Evolutionary conservation across 2,113 vertebrate genomes (phyloP).

Genomic region (Mixornis gularis): DNA sequence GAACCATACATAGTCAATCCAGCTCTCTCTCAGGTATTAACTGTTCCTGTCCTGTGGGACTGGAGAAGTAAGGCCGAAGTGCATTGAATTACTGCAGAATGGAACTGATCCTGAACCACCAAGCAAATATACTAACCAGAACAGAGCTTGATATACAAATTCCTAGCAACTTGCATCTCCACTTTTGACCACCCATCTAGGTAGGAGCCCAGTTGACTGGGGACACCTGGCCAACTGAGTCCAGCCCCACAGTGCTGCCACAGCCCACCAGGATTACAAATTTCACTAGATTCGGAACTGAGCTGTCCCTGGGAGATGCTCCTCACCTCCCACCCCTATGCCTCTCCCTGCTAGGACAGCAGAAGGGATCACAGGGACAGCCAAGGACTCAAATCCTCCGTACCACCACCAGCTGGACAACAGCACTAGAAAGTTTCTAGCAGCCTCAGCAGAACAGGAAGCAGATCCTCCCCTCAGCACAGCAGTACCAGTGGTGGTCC

Average conservation of each 20-base stretch:
- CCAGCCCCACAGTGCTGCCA: not conserved
- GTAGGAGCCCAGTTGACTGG: not conserved
- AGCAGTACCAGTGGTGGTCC: not conserved
- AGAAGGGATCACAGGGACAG: not conserved
- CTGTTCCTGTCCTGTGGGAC: not conserved
- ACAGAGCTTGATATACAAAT: not conserved
- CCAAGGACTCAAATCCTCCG: not conserved
- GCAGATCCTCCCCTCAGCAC: not conserved
- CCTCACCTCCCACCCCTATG: fast-evolving
- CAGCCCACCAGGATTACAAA: not conserved
- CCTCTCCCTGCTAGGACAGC: not conserved
- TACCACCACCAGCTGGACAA: not conserved
- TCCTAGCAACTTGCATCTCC: not conserved
- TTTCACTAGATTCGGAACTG: not conserved
- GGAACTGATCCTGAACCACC: not conserved
- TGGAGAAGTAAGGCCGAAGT: not conserved
- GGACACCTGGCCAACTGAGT: not conserved
- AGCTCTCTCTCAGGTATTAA: not conserved
- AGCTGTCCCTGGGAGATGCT: not conserved
- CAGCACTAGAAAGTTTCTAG: not conserved
- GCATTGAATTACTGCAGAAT: not conserved
- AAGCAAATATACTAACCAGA: not conserved
- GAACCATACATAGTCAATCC: not conserved
- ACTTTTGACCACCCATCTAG: not conserved
- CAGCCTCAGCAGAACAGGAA: not conserved